Evolutionary conservation across 1,140 invertebrate genomes (phyloP), one percentile per base, ranked within the genome.

Genomic region (Dermatophagoides farinae): DNA sequence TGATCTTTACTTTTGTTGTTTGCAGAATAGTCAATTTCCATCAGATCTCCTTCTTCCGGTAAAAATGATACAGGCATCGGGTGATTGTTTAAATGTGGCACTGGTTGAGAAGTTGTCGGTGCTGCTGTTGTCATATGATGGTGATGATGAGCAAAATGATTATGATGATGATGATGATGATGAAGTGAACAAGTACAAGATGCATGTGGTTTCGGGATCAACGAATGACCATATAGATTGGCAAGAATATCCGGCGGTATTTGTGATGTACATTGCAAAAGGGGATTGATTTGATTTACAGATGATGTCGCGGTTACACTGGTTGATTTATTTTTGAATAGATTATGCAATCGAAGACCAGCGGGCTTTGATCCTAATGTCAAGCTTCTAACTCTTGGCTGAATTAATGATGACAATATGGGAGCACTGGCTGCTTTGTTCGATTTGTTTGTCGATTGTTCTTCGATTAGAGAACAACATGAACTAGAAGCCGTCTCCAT

Each of bases 11-110:
- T 20, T 20, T 50, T 50, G 20, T 50, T 44, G 14, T 38, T 55
- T 47, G 18, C 46, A 2, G 53, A 41, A 44, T 41, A 55, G 14
- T 55, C 53, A 39, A 55, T 55, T 25, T 55, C 53, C 53, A 55
- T 55, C 25, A 55, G 14, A 25, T 55, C 53, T 52, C 50, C 50
- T 14, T 38, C 20, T 52, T 38, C 50, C 16, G 12, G 11, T 52
- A 12, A 25, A 14, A 14, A 14, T 52, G 14, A 25, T 52, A 16
- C 50, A 16, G 50, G 11, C 14, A 20, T 5, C 16, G 50, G 41
- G 23, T 47, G 46, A 47, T 47, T 18, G 9, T 20, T 18, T 20
- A 47, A 47, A 18, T 47, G 46, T 31, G 31, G 31, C 31, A 31
- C 31, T 31, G 31, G 31, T 31, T 31, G 22, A 47, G 50, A 14